Percentiles rank a stretch among this genome's conserved stretches.
These are phyloP conservation scores for Hucho hucho DNA, from an alignment of 2,113 vertebrate species.

Conservation along the genomic window DNA sequence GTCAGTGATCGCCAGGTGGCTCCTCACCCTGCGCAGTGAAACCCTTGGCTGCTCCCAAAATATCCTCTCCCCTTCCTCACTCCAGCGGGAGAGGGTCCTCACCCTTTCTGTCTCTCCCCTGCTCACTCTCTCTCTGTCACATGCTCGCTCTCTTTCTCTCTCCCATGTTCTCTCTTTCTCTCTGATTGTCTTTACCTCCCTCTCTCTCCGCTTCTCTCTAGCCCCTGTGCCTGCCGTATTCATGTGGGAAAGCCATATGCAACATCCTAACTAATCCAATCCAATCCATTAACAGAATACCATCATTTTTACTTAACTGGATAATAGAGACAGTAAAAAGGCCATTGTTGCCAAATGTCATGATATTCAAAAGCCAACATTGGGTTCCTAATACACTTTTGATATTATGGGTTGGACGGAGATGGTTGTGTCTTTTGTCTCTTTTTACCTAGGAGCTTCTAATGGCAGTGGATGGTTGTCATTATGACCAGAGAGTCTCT, in stretches of 20 bases:
- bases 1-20: slow-evolving; percentile 14
- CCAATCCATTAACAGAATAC: slow-evolving; percentile 34
- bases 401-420: neutral
- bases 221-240: neutral
- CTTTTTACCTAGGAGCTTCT: neutral
- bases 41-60: slow-evolving; percentile 27
- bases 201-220: neutral
- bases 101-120: neutral
- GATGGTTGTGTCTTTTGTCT: neutral
- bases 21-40: slow-evolving; percentile 2
- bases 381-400: slow-evolving; percentile 25
- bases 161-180: neutral
- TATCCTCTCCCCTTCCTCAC: slow-evolving; percentile 12
- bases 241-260: too few species aligned
- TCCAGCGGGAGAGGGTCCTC: neutral
- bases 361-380: slow-evolving; percentile 14
- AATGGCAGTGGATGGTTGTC: neutral
- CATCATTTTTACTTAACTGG: slow-evolving; percentile 46
- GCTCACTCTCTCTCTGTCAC: neutral
- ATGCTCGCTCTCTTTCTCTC: neutral
- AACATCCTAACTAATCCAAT: slow-evolving; percentile 36
- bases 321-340: slow-evolving; percentile 45
- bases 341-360: slow-evolving; percentile 29
- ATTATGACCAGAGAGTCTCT: slow-evolving; percentile 1
- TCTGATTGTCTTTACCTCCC: slow-evolving; percentile 38